Evolutionary conservation across 1,140 invertebrate species (phyloP).

Genomic region (Metaphire vulgaris): DNA sequence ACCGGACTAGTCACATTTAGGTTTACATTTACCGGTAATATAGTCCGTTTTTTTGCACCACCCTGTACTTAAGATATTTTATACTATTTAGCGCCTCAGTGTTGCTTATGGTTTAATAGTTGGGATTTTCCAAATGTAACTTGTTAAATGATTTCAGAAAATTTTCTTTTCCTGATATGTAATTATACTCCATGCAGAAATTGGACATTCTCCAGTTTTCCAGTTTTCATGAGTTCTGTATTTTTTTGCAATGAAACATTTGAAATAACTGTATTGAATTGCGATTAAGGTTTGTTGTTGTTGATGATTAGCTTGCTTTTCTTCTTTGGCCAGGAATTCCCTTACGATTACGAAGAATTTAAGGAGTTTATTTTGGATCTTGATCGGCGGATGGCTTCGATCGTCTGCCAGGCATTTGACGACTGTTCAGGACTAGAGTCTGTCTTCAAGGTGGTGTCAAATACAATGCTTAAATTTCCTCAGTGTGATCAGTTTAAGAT

Average conservation of each 20-base stretch:
- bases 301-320: background rate
- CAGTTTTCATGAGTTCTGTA: background rate
- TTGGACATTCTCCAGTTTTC: background rate
- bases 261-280: background rate
- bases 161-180: too few relatives aligned
- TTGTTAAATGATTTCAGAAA: too few relatives aligned
- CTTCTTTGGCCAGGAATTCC: slow-evolving; percentile 60
- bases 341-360: slow-evolving; percentile 72
- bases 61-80: background rate
- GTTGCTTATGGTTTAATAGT: too few relatives aligned
- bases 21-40: too few relatives aligned
- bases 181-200: too few relatives aligned
- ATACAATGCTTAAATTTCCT: background rate
- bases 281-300: background rate
- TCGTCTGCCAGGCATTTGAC: slow-evolving; percentile 83
- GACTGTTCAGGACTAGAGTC: slow-evolving; percentile 82
- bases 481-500: background rate
- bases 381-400: slow-evolving; percentile 78
- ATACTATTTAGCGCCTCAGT: too few relatives aligned
- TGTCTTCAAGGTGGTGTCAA: slow-evolving; percentile 70
- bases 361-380: slow-evolving; percentile 73
- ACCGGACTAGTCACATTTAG: background rate
- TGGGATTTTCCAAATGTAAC: too few relatives aligned
- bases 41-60: too few relatives aligned
- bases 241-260: background rate